A percentile compares a stretch with the other conserved stretches of the same genome.
Evolutionary conservation across 2,888 invertebrate genomes (phyloP).

Genomic region (Reticulitermes lucifugus): DNA sequence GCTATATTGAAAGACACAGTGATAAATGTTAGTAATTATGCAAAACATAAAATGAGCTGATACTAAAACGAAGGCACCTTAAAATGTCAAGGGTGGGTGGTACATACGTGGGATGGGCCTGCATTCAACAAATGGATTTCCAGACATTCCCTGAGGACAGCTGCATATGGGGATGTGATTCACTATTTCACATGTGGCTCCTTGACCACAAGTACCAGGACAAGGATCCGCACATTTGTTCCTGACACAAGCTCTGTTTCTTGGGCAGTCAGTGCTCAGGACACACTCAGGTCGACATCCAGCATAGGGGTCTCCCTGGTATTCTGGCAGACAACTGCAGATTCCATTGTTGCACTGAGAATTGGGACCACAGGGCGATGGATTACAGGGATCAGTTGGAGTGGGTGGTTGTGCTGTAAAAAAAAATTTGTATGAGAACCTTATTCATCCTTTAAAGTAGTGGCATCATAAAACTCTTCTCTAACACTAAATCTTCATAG

Average conservation of each 20-base stretch:
- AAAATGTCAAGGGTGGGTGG: neutral
- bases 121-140: constrained; percentile 79
- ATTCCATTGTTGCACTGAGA: constrained; percentile 70
- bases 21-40: constrained; percentile 66
- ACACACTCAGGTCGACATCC: constrained; percentile 72
- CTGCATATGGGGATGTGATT: constrained; percentile 59
- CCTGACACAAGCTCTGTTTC: constrained; percentile 68
- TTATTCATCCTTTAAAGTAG: no score
- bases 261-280: constrained; percentile 69
- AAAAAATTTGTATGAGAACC: neutral
- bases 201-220: constrained; percentile 74
- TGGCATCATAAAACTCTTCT: no score
- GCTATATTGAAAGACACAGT: constrained; percentile 68
- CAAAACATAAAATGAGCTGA: neutral
- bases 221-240: constrained; percentile 72
- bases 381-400: constrained; percentile 61
- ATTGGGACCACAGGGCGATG: constrained; percentile 66
- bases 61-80: neutral
- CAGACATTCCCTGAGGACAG: constrained; percentile 66
- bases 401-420: constrained; percentile 52
- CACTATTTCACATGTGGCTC: constrained; percentile 62
- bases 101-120: constrained; percentile 68
- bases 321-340: constrained; percentile 74
- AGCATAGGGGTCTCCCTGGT: constrained; percentile 72
- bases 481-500: no score